Evolutionary conservation across 2,113 vertebrate species (phyloP), one percentile per base, ranked within the genome.

Genomic region (Chloropsis cyanopogon): DNA sequence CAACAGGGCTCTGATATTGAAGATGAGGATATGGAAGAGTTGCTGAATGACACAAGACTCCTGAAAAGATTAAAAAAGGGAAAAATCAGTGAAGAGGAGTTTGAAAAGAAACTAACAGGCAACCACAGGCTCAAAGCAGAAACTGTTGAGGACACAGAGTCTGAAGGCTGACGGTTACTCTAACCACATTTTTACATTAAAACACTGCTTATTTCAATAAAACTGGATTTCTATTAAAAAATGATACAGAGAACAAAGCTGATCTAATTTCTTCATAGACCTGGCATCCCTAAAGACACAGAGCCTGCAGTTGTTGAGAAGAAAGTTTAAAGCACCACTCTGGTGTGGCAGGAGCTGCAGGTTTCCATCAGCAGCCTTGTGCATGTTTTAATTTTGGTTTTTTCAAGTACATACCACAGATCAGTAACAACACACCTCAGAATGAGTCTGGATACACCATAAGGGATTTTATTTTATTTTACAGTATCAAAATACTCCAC

Each of bases 51-150:
- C 95, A 99, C 99, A 2, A 98, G 99, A 44, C 98, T 99, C 88
- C 98, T 99, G 71, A 99, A 99, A 96, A 99, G 97, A 89, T 96
- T 99, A 8, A 99, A 98, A 95, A 99, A 98, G 88, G 98, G 99
- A 6, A 98, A 98, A 94, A 99, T 99, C 53, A 99, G 97, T 2
- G 98, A 98, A 92, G 99, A 99, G 79, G 99, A 99, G 95, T 99
- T 99, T 82, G 99, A 99, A 88, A 98, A 98, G 90, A 98, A 97
- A 54, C 16, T 99, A 65, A 96, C 98, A 18, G 86, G 90, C 7
- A 85, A 69, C 23, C 82, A 52, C 79, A 95, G 72, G 54, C 14
- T 25, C 16, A 72, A 54, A 77, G 50, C 39, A 23, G 95, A 72
- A 61, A 93, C 35, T 53, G 8, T 6, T 18, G 79, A 66, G 56